Evolutionary conservation across 2,888 invertebrate species (phyloP), one percentile per base, ranked within the genome.

Genomic region (Polylopha cassiicola): DNA sequence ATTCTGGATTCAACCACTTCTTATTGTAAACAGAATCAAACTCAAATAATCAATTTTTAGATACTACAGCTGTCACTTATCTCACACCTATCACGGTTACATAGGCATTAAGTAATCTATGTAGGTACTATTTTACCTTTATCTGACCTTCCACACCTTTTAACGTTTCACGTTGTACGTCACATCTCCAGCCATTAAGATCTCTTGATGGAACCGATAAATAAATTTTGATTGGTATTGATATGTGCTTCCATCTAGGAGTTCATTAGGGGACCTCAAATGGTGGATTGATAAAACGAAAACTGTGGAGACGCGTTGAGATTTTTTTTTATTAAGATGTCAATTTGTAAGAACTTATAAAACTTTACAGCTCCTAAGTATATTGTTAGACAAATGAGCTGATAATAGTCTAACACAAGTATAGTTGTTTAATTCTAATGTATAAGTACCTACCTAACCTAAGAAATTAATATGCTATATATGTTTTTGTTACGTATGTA

Each of bases 171-270:
- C 26, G 38, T 30, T n/a, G 31, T 52, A 47, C 55, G 55, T 50
- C 51, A 51, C 58, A n/a, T 56, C 53, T 62, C 67, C 65, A 67
- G 66, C 69, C 73, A 81, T 81, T 81, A 81, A 67, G 58, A 57
- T 51, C 67, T 63, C 67, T 73, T 69, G 76, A 78, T 80, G 71
- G 55, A 55, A 58, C 65, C 62, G 79, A 80, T 82, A 80, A 59
- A 69, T 70, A 62, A 61, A 65, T 72, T 69, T 74, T 81, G 80
- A 85, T 82, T 82, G 82, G 80, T 79, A 76, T 73, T 73, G 80
- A 82, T 80, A 78, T 53, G 65, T 56, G 53, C 82, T 84, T 76
- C 82, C 79, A 82, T 81, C 81, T 80, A 71, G 71, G 67, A 74
- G 78, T 81, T 84, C 81, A 80, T 82, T 80, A 82, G 76, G 68